Evolutionary conservation across 2,113 vertebrate species (phyloP).

Genomic region (Archilochus colubris): DNA sequence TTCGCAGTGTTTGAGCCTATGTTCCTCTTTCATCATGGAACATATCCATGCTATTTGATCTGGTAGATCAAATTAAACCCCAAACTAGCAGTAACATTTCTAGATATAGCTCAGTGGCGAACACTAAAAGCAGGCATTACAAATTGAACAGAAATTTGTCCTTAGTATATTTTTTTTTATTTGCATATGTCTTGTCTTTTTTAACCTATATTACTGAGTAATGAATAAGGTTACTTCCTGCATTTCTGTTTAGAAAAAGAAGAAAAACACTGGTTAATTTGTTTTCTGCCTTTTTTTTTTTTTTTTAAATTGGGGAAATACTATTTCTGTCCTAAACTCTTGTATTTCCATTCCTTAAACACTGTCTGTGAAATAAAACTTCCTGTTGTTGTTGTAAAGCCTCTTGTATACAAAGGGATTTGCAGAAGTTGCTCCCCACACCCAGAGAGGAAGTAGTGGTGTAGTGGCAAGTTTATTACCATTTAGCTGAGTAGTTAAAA

Average conservation of each 20-base stretch:
- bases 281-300: neutral
- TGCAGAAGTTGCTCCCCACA: neutral
- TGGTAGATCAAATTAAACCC: conserved; percentile 63
- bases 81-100: conserved; percentile 56
- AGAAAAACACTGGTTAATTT: accelerated
- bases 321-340: neutral
- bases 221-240: neutral
- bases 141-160: conserved; percentile 3
- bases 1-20: neutral
- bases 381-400: neutral
- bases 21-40: conserved; percentile 42
- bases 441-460: neutral
- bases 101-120: conserved; percentile 58
- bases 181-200: neutral
- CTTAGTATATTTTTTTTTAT: neutral
- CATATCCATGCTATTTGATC: conserved; percentile 55
- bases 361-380: neutral
- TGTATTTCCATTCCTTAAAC: conserved; percentile 11
- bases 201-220: neutral
- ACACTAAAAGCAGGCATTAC: conserved; percentile 22
- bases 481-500: neutral
- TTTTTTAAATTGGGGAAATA: neutral
- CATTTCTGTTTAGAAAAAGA: neutral
- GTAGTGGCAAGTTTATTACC: neutral
- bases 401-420: neutral